Conservation (phyloP, 1,140 invertebrate species). For the Spodoptera litura region DNA sequence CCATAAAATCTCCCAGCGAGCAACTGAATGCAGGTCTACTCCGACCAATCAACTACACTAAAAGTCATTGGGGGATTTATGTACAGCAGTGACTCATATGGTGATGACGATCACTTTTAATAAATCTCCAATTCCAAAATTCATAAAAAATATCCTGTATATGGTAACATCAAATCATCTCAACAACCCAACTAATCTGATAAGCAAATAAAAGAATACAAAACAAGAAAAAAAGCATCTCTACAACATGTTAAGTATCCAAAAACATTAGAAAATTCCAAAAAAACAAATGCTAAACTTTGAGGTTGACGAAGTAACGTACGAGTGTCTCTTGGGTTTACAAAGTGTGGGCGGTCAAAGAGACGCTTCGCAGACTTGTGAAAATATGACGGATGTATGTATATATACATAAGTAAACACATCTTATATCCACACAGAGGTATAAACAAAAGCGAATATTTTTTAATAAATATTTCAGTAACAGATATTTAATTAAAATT, state of each 20-base stretch:
- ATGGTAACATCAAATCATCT: too few relatives aligned
- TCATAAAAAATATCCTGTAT: too few relatives aligned
- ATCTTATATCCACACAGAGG: conserved; percentile 4
- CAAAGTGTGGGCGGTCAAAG: conserved; percentile 21
- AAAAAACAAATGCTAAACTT: conserved; percentile 3
- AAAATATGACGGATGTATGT: conserved; percentile 27
- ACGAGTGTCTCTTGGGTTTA: conserved; percentile 9
- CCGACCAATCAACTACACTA: too few relatives aligned
- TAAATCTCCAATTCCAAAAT: too few relatives aligned
- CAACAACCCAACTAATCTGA: too few relatives aligned
- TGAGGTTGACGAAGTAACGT: background rate
- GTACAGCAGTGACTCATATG: too few relatives aligned
- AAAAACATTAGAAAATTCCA: background rate
- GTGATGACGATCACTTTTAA: too few relatives aligned
- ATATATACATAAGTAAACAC: conserved; percentile 17
- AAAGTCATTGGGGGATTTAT: too few relatives aligned
- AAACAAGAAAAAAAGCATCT: background rate
- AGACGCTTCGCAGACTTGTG: conserved; percentile 8
- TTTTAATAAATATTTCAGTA: background rate
- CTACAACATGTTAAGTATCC: background rate
- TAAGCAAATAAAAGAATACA: too few relatives aligned
- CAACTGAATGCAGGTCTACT: too few relatives aligned
- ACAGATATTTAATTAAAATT: too few relatives aligned
- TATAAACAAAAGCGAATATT: conserved; percentile 12
- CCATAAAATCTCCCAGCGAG: too few relatives aligned